Base-by-base conservation (phyloP, 1,140 invertebrate species). In the Gonioctena quinquepunctata region DNA sequence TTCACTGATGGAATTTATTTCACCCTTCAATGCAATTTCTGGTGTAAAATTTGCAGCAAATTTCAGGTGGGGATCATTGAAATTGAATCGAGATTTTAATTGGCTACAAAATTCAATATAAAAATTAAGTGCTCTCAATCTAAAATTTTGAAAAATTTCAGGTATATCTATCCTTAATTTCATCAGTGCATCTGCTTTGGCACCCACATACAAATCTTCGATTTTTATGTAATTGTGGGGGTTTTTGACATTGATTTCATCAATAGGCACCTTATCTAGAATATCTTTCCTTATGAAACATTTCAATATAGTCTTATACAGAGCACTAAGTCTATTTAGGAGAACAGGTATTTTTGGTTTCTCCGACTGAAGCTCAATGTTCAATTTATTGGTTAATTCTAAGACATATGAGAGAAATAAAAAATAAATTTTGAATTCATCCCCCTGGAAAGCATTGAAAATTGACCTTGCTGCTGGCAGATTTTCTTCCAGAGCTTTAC, bases 221-320 rank as follows among this genome's bases (percentile, higher is more conserved):
- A 54, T 11, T 54, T 54, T 54, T 11, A 19, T 11, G 50, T n/a
- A 54, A 54, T 54, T 19, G 18, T 54, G 16, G 7, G 50, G 18
- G 18, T 54, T 54, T 54, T 8, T 18, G 8, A 22, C 16, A 54
- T 54, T 54, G 11, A 54, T 18, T 18, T 54, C 21, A 19, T 54
- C 16, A 18, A 54, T 18, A 54, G 16, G 16, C 8, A 8, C 8
- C 18, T 54, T 21, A 19, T 18, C 21, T 8, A 54, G 18, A 18
- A n/a, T n/a, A n/a, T 61, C 22, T 18, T 61, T 61, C 8, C 18
- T 61, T 61, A 61, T 61, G 22, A 23, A 61, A 26, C 23, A 25
- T 61, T 22, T 2, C 18, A 61, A 18, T 11, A 61, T 26, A 28
- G 57, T 23, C 11, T 18, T 19, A 18, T 60, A 60, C 27, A 60